phyloP scores from a whole-genome alignment of 2,888 invertebrate genomes.

The Chymomyza caudatula region DNA sequence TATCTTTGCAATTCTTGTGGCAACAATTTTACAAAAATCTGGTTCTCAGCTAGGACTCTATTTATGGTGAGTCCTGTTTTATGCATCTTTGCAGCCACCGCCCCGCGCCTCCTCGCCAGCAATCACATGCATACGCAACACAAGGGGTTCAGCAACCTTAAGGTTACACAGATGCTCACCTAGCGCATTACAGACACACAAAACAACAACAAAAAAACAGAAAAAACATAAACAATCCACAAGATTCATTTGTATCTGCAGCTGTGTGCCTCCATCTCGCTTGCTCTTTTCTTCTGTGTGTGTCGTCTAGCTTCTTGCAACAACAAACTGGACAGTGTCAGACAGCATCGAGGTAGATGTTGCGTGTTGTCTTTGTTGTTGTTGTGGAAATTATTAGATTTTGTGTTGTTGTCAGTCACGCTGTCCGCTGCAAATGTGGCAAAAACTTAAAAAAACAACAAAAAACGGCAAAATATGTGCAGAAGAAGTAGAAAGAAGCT shows the following conservation, averaged over 20 bases:
- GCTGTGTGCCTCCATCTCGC: constrained; percentile 15
- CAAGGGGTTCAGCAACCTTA: constrained; percentile 41
- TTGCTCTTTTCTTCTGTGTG: constrained; percentile 15
- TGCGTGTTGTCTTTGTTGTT: constrained; percentile 18
- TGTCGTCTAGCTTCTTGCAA: constrained; percentile 14
- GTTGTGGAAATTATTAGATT: constrained; percentile 57
- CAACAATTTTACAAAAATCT: constrained; percentile 14
- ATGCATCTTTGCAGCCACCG: neutral
- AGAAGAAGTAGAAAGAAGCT: constrained; percentile 32
- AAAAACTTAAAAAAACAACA: constrained; percentile 25
- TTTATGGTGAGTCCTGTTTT: constrained; percentile 46
- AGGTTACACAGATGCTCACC: constrained; percentile 30
- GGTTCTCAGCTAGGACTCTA: constrained; percentile 43
- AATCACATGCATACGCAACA: neutral
- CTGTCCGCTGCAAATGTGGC: constrained; percentile 25
- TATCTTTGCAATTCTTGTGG: neutral
- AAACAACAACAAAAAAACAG: constrained; percentile 1
- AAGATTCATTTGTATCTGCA: constrained; percentile 42
- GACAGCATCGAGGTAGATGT: neutral
- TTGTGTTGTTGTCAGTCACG: constrained; percentile 24
- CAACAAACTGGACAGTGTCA: constrained; percentile 49
- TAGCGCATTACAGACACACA: neutral
- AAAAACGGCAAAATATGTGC: constrained; percentile 10
- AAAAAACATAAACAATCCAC: neutral
- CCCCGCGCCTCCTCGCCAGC: neutral